Evolutionary conservation across 2,888 invertebrate genomes (phyloP).

Genomic region (Plebejus argus): DNA sequence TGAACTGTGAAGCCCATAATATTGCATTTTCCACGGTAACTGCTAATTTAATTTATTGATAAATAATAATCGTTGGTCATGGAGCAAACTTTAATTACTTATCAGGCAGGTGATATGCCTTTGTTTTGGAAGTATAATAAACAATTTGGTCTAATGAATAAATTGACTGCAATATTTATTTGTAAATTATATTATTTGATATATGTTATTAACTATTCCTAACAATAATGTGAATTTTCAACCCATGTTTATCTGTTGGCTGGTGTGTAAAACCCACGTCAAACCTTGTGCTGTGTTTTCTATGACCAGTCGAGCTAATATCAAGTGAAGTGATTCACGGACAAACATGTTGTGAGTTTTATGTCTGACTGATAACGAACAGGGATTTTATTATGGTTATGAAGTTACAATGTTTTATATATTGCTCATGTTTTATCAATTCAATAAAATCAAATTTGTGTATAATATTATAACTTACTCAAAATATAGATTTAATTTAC

Average conservation of each 20-base stretch:
- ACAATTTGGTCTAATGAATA: neutral
- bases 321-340: neutral
- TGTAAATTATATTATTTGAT: slow-evolving; percentile 7
- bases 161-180: neutral
- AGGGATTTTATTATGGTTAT: slow-evolving; percentile 32
- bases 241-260: neutral
- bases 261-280: neutral
- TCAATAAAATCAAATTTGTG: slow-evolving; percentile 33
- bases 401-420: slow-evolving; percentile 28
- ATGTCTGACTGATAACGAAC: slow-evolving; percentile 23
- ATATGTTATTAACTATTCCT: neutral
- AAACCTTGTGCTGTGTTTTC: neutral
- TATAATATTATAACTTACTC: slow-evolving; percentile 36
- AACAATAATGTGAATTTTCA: neutral
- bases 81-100: no score
- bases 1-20: neutral
- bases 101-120: no score
- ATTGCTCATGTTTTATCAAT: slow-evolving; percentile 26
- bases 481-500: slow-evolving; percentile 37
- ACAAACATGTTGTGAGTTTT: slow-evolving; percentile 6
- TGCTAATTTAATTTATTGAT: neutral
- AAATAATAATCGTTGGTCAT: neutral
- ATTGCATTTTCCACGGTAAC: slow-evolving; percentile 15
- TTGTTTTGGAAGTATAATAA: neutral
- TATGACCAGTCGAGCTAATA: neutral